Base-by-base conservation (phyloP, 2,888 invertebrate genomes). In the Chaitophorus viminalis region DNA sequence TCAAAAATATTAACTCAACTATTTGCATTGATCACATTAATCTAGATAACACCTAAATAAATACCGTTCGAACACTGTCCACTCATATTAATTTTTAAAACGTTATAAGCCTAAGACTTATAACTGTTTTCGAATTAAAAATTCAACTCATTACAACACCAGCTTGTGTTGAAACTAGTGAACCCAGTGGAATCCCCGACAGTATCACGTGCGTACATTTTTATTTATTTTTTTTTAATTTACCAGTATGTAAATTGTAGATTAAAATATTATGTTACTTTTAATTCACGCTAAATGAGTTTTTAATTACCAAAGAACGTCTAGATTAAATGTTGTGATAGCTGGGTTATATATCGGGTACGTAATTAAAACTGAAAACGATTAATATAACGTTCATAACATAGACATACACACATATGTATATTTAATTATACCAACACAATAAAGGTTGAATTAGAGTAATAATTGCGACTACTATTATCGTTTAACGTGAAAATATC, bases 221-320 rank as follows among this genome's bases (percentile, higher is more conserved):
- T 52, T 52, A n/a, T n/a, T n/a, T n/a, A 8, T 60, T 60, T 60
- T 54, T 54, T 60, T 60, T 25, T 21, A 60, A 60, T 60, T 60
- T 60, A 21, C 21, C 6, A 60, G 60, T 25, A 60, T 60, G 25
- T 60, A 60, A 60, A 60, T 14, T 39, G 46, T 11, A 25, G 39
- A 81, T 81, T 29, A 81, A 81, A 81, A 21, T 29, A 65, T 60
- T 25, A 6, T 21, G 81, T 46, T 46, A 36, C 18, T 79, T 79
- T 79, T 79, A 65, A 68, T 29, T 39, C 68, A n/a, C 21, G 17
- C 78, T 21, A 81, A 81, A 81, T 31, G 81, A 46, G 81, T 81
- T 81, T 81, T 81, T 81, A 81, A 81, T 81, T 81, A 81, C 65
- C 39, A 39, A 18, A 65, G 39, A 29, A 29, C 65, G 29, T 68